Percentiles rank a stretch among this genome's conserved stretches.
phyloP scores from a whole-genome alignment of 2,888 invertebrate genomes.

The Trilocha varians region DNA sequence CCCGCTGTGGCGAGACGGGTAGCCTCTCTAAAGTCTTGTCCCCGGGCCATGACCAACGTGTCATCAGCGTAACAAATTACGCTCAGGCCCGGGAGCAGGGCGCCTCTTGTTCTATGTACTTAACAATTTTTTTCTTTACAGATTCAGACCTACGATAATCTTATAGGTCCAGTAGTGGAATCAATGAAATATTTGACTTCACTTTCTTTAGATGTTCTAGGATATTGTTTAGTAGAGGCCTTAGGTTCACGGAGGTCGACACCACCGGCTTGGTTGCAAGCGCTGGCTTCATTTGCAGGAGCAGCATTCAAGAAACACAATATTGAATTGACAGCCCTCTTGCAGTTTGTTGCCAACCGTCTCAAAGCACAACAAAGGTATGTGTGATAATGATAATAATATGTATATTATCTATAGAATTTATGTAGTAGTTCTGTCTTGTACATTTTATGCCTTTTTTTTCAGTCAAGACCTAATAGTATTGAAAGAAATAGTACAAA shows the following conservation, averaged over 20 bases:
- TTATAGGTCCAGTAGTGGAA: conserved; percentile 97
- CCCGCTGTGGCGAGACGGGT: too few relatives aligned
- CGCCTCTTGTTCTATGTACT: too few relatives aligned
- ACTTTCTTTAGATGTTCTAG: conserved; percentile 95
- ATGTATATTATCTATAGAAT: neutral
- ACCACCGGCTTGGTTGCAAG: conserved; percentile 94
- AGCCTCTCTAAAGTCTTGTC: too few relatives aligned
- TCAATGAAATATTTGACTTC: conserved; percentile 96
- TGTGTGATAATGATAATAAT: neutral
- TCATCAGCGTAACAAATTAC: too few relatives aligned
- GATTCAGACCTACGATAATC: conserved; percentile 94
- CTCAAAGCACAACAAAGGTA: conserved; percentile 96
- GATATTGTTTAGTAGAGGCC: conserved; percentile 95
- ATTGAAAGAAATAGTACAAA: conserved; percentile 97
- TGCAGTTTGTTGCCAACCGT: conserved; percentile 98
- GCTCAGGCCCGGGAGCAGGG: too few relatives aligned
- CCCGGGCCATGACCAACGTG: too few relatives aligned
- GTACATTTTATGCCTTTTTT: conserved; percentile 3
- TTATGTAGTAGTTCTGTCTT: neutral
- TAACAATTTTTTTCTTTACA: conserved; percentile 41
- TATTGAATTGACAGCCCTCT: conserved; percentile 93
- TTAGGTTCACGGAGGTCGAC: conserved; percentile 82
- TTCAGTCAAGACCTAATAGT: conserved; percentile 90
- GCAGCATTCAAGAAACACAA: conserved; percentile 97
- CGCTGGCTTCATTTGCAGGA: conserved; percentile 95